These are phyloP conservation scores for Urechis unicinctus DNA, from an alignment of 2,888 invertebrate genomes.

Conservation along the genomic window DNA sequence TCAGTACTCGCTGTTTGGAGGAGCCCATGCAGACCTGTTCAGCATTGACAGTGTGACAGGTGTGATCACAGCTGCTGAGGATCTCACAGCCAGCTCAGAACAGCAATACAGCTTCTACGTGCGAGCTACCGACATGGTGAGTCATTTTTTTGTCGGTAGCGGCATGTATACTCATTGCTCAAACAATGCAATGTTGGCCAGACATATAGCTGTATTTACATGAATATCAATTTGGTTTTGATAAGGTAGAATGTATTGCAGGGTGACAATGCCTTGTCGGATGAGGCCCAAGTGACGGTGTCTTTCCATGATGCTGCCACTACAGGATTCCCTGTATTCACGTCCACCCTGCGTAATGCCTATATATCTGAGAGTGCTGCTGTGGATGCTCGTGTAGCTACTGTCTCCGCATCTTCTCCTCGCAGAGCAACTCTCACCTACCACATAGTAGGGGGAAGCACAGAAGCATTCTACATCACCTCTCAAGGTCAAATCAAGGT, in stretches of 20 bases:
- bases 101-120: constrained; percentile 53
- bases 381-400: constrained; percentile 57
- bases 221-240: too few species aligned
- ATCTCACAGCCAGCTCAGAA: constrained; percentile 58
- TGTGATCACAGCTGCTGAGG: constrained; percentile 12
- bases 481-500: constrained; percentile 72
- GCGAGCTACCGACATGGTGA: constrained; percentile 68
- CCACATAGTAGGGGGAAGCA: constrained; percentile 87
- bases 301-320: constrained; percentile 66
- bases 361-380: constrained; percentile 54
- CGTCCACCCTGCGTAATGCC: constrained; percentile 51
- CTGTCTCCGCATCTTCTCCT: constrained; percentile 68
- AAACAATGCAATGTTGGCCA: too few species aligned
- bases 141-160: neutral
- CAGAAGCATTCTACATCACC: constrained; percentile 75
- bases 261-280: constrained; percentile 64
- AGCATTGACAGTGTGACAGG: constrained; percentile 54
- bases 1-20: constrained; percentile 56
- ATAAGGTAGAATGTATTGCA: too few species aligned
- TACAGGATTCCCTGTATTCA: constrained; percentile 69
- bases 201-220: too few species aligned
- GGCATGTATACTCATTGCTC: too few species aligned
- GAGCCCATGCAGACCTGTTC: constrained; percentile 28
- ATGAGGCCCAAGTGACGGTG: constrained; percentile 70
- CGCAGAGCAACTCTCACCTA: constrained; percentile 52